Base-by-base conservation (phyloP, 2,888 invertebrate species). In the Platycnemis pennipes region DNA sequence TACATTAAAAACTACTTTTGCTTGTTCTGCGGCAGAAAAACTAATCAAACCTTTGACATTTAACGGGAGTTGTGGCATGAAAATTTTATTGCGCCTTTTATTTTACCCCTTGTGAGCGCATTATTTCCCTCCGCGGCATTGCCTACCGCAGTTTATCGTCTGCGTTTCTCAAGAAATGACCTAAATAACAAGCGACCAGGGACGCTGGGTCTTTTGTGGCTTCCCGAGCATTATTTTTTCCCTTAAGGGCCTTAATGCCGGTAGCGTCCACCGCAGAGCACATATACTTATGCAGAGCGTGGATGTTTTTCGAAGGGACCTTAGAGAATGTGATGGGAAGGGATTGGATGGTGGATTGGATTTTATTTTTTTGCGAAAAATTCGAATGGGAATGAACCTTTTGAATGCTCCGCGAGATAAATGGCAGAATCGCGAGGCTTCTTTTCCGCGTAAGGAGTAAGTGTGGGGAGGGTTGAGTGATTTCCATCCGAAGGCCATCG, bases 101-200 rank as follows among this genome's bases (percentile, higher is more conserved):
- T 77, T n/a, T 5, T 37, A n/a, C 37, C 77, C 77, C 1, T 37
- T 13, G 77, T 37, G 77, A 37, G 77, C 8, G 37, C 37, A 77
- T 77, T 37, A 77, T 77, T 37, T 77, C 13, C 77, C 3, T 31
- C 37, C 2, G 77, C 37, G 26, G 37, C 31, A 37, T 77, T 37
- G 2, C 37, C 77, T 13, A 5, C 37, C 77, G 77, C 77, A 77
- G 77, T 77, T 77, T 77, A 31, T 77, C 77, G 11, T 37, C 37
- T 37, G 37, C 31, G 77, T 37, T 77, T 37, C 77, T 77, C 77
- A 37, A 5, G n/a, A 77, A 77, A 77, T 77, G 77, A 77, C 77
- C 77, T 37, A 77, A 77, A 77, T 77, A 77, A 77, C 77, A 37
- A 77, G 77, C 77, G 77, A 77, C 77, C 77, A 13, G 77, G 37